Evolutionary conservation across 2,888 invertebrate species (phyloP).

Genomic region (Melieria omissa): DNA sequence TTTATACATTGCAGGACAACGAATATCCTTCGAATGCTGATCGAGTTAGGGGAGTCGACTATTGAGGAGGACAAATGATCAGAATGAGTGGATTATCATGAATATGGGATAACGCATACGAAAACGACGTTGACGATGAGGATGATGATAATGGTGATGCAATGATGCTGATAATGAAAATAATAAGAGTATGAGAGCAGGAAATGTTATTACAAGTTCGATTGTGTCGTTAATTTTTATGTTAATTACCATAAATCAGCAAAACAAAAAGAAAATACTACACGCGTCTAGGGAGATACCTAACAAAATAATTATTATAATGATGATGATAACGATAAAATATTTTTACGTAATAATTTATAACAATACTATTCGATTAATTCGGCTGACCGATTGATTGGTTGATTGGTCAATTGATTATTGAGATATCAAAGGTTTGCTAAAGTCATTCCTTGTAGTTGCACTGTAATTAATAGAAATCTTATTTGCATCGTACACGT

Average conservation of each 20-base stretch:
- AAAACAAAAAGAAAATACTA: constrained; percentile 35
- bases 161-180: not conserved
- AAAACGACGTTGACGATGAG: constrained; percentile 9
- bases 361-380: constrained; percentile 56
- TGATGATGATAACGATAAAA: constrained; percentile 50
- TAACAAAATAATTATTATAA: constrained; percentile 44
- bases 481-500: constrained; percentile 58
- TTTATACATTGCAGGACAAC: constrained; percentile 51
- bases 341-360: constrained; percentile 60
- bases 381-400: not conserved
- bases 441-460: constrained; percentile 63
- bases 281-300: constrained; percentile 25
- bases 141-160: not conserved
- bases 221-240: constrained; percentile 46
- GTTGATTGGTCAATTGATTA: constrained; percentile 52
- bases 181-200: constrained; percentile 8
- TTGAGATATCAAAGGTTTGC: constrained; percentile 57
- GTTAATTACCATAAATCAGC: constrained; percentile 36
- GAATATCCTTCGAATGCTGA: constrained; percentile 51
- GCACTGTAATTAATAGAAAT: constrained; percentile 59
- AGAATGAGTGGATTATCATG: constrained; percentile 10
- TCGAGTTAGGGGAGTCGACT: constrained; percentile 56
- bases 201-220: constrained; percentile 45
- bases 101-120: constrained; percentile 17
- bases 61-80: constrained; percentile 46